phyloP scores from a whole-genome alignment of 2,888 invertebrate species.

The Latrodectus elegans region DNA sequence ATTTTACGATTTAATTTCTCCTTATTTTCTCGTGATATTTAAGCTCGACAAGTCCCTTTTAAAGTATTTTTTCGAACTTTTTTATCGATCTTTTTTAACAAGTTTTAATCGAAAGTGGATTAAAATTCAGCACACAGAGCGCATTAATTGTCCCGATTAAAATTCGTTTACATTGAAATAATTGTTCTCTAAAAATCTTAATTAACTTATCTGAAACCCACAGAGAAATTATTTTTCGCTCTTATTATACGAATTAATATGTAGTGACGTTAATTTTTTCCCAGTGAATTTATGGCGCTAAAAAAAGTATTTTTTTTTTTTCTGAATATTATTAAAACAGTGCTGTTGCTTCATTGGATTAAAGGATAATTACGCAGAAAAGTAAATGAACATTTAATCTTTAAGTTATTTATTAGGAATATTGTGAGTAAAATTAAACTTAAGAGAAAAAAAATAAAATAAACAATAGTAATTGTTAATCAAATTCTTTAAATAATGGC shows the following conservation, averaged over 20 bases:
- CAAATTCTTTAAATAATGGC: too few relatives aligned
- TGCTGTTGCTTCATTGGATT: neutral
- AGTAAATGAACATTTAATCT: neutral
- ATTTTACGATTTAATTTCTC: constrained; percentile 13
- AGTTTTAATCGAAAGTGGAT: neutral
- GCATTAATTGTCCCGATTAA: neutral
- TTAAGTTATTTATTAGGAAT: too few relatives aligned
- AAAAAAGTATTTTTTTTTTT: neutral
- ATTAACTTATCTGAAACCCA: constrained; percentile 16
- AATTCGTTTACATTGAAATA: constrained; percentile 20
- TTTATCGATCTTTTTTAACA: neutral
- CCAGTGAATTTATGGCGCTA: neutral
- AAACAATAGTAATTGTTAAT: too few relatives aligned
- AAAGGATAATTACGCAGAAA: neutral
- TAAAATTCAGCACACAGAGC: neutral
- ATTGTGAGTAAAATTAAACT: too few relatives aligned
- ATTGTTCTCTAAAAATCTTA: constrained; percentile 16
- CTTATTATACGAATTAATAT: constrained; percentile 16
- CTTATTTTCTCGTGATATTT: neutral
- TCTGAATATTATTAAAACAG: neutral
- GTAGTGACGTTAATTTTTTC: constrained; percentile 10
- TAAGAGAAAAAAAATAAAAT: too few relatives aligned
- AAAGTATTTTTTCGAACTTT: neutral
- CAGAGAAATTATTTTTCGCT: constrained; percentile 9
- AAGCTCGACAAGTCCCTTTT: neutral